These are phyloP conservation scores for Pomatorhinus ruficollis DNA, from an alignment of 2,113 vertebrate genomes.

Conservation along the genomic window DNA sequence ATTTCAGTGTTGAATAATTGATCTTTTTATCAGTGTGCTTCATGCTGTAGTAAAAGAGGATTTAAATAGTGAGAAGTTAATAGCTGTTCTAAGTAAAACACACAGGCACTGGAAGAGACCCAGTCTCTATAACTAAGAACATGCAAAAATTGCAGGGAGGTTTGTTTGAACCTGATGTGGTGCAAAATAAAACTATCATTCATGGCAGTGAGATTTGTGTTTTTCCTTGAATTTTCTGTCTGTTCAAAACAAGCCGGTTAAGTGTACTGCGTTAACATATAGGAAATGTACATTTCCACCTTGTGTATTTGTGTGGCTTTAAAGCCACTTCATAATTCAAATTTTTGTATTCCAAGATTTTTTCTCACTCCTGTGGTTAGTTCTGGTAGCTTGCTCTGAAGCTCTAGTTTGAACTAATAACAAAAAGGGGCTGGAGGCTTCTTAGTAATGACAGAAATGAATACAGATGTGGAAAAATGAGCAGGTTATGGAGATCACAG, in stretches of 20 bases:
- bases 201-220: not conserved
- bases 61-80: not conserved
- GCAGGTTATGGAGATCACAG: not conserved
- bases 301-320: not conserved
- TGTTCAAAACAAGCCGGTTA: not conserved
- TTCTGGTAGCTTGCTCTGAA: not conserved
- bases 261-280: not conserved
- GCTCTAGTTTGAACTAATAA: not conserved
- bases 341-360: not conserved
- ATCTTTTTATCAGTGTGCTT: not conserved
- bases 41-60: not conserved
- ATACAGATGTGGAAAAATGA: not conserved
- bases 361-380: not conserved
- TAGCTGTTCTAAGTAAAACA: slow-evolving; percentile 14
- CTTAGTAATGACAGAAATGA: not conserved
- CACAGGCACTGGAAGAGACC: not conserved
- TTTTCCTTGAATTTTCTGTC: not conserved
- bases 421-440: not conserved
- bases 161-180: not conserved
- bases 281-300: not conserved
- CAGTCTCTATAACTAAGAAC: not conserved
- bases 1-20: not conserved
- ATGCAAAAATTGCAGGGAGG: not conserved
- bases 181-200: not conserved
- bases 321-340: not conserved